Base-by-base conservation (phyloP, 2,113 vertebrate species). In the Candoia aspera region DNA sequence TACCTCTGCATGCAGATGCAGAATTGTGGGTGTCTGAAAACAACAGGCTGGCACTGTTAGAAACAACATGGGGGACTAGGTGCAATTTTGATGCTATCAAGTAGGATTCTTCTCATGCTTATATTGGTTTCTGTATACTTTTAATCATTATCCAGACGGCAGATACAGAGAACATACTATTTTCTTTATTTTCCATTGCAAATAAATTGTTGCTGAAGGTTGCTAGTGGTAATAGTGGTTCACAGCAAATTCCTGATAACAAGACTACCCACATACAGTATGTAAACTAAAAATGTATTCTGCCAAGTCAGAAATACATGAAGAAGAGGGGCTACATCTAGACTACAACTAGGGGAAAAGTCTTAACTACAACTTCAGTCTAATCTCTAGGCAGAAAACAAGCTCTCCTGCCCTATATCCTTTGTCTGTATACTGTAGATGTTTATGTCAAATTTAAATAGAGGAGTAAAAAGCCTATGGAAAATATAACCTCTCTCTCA, bases 361-460 rank as follows among this genome's bases (percentile, higher is more conserved):
- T 11, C 42, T 33, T 37, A 6, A 29, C 24, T 91, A 73, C 8
- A 58, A 33, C 26, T 19, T 17, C 9, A n/a, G 24, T 19, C 23
- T n/a, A 86, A 24, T 54, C n/a, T 86, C 46, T 89, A 84, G 54
- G 42, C 24, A 46, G 64, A 37, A 88, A 29, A 53, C 55, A 60
- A 55, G 37, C 23, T 29, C 54, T 79, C 54, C 29, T n/a, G 4
- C 12, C 42, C 46, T 23, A 33, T 33, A 57, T n/a, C 17, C 17
- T 62, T 62, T 23, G 57, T 24, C n/a, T 64, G 79, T 64, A 79
- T 89, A 85, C 29, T 84, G 37, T 83, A 92, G n/a, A 89, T 89
- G 68, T 84, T 92, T 92, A 89, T 58, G 59, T 53, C 55, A 89
- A 60, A 73, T 92, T 89, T 92, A 92, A 64, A 85, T 64, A 92